Percentiles rank a stretch among this genome's conserved stretches.
Evolutionary conservation across 2,888 invertebrate species (phyloP).

Genomic region (Unio pictorum): DNA sequence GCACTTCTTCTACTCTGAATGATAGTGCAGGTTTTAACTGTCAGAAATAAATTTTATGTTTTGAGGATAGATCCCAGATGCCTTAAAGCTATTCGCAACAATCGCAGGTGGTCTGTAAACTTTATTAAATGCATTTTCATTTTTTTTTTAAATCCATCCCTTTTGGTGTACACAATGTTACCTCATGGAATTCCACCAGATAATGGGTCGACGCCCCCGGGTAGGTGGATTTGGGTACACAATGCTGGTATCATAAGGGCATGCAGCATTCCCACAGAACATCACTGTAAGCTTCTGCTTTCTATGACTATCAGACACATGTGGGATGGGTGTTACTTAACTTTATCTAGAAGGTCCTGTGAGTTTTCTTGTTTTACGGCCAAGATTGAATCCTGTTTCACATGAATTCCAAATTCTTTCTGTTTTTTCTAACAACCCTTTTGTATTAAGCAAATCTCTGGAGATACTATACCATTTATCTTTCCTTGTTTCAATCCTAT

Average conservation of each 20-base stretch:
- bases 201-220: too few species aligned
- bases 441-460: constrained; percentile 6
- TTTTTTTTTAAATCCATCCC: too few species aligned
- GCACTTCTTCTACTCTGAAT: not conserved
- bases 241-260: constrained; percentile 23
- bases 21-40: not conserved
- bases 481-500: constrained; percentile 8
- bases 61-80: not conserved
- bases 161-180: too few species aligned
- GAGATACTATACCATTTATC: constrained; percentile 8
- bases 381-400: constrained; percentile 15
- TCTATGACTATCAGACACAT: too few species aligned
- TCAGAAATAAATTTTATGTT: not conserved
- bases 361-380: constrained; percentile 8
- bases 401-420: constrained; percentile 12
- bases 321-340: too few species aligned
- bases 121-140: too few species aligned
- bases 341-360: not conserved
- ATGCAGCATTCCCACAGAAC: constrained; percentile 20
- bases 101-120: not conserved
- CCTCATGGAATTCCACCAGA: too few species aligned
- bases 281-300: constrained; percentile 22
- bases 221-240: not conserved
- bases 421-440: constrained; percentile 8
- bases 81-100: not conserved